These are phyloP conservation scores for Argopecten irradians DNA, from an alignment of 1,140 invertebrate genomes.

Conservation along the genomic window DNA sequence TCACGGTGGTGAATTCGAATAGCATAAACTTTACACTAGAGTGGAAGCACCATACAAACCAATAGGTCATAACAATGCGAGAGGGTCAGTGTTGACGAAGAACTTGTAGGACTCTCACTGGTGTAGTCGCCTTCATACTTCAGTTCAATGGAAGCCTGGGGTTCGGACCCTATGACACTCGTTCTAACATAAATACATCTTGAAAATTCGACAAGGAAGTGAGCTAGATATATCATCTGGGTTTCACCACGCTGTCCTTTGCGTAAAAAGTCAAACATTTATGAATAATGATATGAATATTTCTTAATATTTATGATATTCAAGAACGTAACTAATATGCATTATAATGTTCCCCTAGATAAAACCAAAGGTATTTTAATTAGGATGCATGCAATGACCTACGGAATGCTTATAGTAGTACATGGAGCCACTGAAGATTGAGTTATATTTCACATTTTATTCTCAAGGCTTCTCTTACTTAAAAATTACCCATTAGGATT, in stretches of 20 bases:
- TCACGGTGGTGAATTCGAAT: conserved; percentile 2
- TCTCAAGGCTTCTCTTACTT: neutral
- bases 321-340: too few species aligned
- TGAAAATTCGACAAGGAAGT: neutral
- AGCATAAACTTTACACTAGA: neutral
- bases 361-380: too few species aligned
- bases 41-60: neutral
- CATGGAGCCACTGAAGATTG: too few species aligned
- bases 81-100: neutral
- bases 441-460: too few species aligned
- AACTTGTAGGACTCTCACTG: neutral
- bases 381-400: too few species aligned
- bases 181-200: neutral
- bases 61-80: neutral
- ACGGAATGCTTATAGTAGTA: too few species aligned
- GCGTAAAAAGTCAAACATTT: neutral
- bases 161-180: conserved; percentile 13
- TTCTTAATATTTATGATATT: neutral
- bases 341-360: too few species aligned
- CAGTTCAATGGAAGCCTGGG: neutral
- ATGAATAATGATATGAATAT: neutral
- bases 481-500: neutral
- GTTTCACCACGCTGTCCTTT: neutral
- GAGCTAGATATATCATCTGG: neutral
- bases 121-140: neutral